Base-by-base conservation (phyloP, 2,113 vertebrate species). In the Phaetusa simplex region DNA sequence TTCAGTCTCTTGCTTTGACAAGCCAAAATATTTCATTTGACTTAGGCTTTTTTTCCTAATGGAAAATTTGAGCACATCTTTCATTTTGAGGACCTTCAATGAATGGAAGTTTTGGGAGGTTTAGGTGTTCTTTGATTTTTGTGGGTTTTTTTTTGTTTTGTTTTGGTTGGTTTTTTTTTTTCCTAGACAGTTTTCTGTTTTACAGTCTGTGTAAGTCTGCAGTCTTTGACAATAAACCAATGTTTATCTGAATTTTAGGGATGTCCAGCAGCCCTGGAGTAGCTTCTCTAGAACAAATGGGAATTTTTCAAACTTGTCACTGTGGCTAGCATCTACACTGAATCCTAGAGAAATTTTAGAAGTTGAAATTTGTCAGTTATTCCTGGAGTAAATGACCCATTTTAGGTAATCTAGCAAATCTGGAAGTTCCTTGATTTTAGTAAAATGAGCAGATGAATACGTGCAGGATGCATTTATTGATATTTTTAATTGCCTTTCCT, bases 51-150 rank as follows among this genome's bases (percentile, higher is more conserved):
- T 17, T 79, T 53, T 55, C 30, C 24, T 40, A 20, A 52, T 18
- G 12, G 11, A 81, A 88, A 83, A 58, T 58, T 14, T 14, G 11
- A 83, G 10, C 8, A 81, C 83, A 70, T 40, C 3, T 61, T 77
- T 78, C 9, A 42, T 61, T 77, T 69, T 36, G 20, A 73, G 19
- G 30, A 27, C 3, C 5, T 45, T 86, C 34, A 69, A 22, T 52
- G 20, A 69, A 34, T 36, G 5, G 36, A 42, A 49, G 5, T 1
- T 52, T 64, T 18, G 6, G 5, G 7, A 11, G 2, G 0, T 3
- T 66, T 64, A 42, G 23, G 45, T 45, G 45, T 45, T 45, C 19
- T 19, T 45, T 19, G 18, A 45, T 45, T 45, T 3, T 16, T 74
- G 20, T 47, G 5, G 19, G 20, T 11, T 21, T 20, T 10, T 47